Percentiles rank a stretch among this genome's conserved stretches.
Conservation (phyloP, 2,113 vertebrate species). For the Motacilla tschutschensis region DNA sequence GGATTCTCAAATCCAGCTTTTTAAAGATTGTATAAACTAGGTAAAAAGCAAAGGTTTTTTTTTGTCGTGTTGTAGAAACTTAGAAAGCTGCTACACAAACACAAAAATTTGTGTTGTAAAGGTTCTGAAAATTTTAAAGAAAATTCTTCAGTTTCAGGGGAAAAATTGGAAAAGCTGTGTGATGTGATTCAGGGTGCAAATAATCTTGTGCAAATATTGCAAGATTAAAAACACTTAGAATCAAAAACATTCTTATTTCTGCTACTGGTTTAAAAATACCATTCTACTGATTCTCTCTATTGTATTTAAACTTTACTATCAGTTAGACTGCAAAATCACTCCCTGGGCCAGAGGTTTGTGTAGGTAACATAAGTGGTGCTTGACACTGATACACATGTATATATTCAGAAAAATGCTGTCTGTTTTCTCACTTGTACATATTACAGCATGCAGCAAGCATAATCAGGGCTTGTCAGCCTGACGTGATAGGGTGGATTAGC, state of each 20-base stretch:
- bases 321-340: not conserved
- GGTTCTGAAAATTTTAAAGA: not conserved
- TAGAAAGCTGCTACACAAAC: not conserved
- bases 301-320: not conserved
- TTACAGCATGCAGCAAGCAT: not conserved
- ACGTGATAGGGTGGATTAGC: not conserved
- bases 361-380: not conserved
- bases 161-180: not conserved
- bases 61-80: not conserved
- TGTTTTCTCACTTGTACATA: not conserved
- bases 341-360: not conserved
- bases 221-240: not conserved
- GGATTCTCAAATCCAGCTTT: not conserved
- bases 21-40: not conserved
- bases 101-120: not conserved
- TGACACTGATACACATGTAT: not conserved
- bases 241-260: not conserved
- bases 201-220: not conserved
- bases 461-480: not conserved
- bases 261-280: not conserved
- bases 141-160: not conserved
- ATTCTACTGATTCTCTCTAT: not conserved
- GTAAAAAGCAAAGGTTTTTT: not conserved
- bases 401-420: not conserved
- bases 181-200: not conserved